A percentile compares a stretch with the other conserved stretches of the same genome.
phyloP scores from a whole-genome alignment of 2,888 invertebrate species.

The Ernsta delagoae region DNA sequence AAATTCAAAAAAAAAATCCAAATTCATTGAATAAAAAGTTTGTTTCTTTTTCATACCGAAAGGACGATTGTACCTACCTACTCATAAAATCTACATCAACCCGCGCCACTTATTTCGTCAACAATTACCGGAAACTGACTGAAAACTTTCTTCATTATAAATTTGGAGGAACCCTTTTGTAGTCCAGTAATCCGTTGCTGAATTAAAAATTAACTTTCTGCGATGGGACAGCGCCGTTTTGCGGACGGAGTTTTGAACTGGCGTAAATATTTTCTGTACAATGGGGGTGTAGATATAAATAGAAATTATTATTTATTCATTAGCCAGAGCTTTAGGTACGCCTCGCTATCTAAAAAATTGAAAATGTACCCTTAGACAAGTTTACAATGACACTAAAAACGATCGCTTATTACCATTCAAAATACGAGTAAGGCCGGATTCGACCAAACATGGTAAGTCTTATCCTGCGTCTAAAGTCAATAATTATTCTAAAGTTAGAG shows the following conservation, averaged over 20 bases:
- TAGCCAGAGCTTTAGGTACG: no score
- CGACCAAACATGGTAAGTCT: no score
- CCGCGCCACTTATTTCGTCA: neutral
- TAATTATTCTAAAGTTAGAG: no score
- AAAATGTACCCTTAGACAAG: no score
- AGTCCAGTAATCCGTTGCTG: slow-evolving; percentile 1
- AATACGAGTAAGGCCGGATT: no score
- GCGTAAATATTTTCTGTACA: neutral
- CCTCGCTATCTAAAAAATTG: no score
- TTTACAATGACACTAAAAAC: no score
- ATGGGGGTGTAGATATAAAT: neutral
- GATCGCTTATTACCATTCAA: no score
- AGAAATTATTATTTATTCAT: no score
- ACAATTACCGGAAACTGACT: neutral
- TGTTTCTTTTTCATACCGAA: neutral
- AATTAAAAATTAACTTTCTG: slow-evolving; percentile 9
- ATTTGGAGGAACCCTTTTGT: slow-evolving; percentile 4
- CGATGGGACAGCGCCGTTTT: slow-evolving; percentile 1
- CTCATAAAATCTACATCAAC: neutral
- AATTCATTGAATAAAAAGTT: neutral
- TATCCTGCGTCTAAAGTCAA: no score
- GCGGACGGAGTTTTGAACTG: neutral
- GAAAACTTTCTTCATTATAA: slow-evolving; percentile 5
- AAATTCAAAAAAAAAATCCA: neutral
- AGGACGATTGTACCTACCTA: neutral